phyloP scores from a whole-genome alignment of 2,797 vertebrate genomes.

The Sebastes hopkinsi region DNA sequence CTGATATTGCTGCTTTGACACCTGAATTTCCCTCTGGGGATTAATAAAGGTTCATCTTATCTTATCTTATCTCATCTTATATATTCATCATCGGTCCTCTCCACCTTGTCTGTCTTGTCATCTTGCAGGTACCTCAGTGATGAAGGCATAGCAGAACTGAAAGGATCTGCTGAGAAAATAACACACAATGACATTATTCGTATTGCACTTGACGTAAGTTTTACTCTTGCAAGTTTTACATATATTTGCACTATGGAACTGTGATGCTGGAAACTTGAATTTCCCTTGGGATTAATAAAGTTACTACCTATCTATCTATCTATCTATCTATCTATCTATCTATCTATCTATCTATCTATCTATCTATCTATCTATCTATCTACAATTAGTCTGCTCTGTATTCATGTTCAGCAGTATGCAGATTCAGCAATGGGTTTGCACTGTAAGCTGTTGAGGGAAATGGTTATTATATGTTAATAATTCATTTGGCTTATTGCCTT shows the following conservation, averaged over 20 bases:
- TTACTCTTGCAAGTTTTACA: background rate
- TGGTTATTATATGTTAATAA: background rate
- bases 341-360: too few relatives aligned
- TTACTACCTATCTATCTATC: too few relatives aligned
- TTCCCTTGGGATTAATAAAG: too few relatives aligned
- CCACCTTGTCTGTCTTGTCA: constrained; percentile 5
- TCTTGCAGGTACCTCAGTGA: constrained; percentile 92
- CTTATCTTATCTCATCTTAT: too few relatives aligned
- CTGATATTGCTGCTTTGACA: too few relatives aligned
- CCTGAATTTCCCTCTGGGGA: too few relatives aligned
- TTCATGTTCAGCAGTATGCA: background rate
- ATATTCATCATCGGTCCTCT: background rate
- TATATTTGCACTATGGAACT: too few relatives aligned
- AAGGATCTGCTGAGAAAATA: constrained; percentile 87
- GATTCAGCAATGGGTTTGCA: background rate
- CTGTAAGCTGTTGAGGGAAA: background rate
- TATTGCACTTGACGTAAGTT: constrained; percentile 95
- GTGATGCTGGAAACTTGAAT: too few relatives aligned
- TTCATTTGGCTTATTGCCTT: background rate
- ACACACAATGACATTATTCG: constrained; percentile 88
- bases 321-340: too few relatives aligned
- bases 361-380: too few relatives aligned
- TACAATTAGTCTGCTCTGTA: background rate
- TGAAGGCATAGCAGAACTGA: constrained; percentile 93
- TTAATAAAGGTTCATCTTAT: too few relatives aligned